phyloP scores from a whole-genome alignment of 2,113 vertebrate genomes.

The Phaethon lepturus region DNA sequence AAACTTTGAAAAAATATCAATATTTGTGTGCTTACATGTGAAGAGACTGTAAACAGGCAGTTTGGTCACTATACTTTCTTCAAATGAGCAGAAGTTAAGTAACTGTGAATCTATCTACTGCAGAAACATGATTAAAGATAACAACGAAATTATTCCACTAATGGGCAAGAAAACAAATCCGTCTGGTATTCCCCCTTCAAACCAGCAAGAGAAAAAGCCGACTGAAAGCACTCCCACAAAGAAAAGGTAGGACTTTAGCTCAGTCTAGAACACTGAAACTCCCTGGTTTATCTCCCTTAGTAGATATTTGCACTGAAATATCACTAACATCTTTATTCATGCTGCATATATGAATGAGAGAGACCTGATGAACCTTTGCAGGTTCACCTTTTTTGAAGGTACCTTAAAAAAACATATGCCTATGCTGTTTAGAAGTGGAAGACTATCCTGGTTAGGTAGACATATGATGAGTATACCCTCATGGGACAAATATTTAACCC shows the following conservation, averaged over 20 bases:
- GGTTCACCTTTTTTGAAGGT: too few relatives aligned
- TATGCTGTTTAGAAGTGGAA: background rate
- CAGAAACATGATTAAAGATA: slow-evolving; percentile 71
- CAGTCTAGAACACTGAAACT: background rate
- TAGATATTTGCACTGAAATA: background rate
- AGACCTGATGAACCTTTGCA: background rate
- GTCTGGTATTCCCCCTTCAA: slow-evolving; percentile 19
- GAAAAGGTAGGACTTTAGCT: slow-evolving; percentile 62
- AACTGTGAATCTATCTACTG: background rate
- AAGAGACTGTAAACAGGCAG: background rate
- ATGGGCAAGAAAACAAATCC: slow-evolving; percentile 69
- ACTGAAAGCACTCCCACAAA: slow-evolving; percentile 60
- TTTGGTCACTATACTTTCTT: background rate
- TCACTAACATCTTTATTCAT: background rate
- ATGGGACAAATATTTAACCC: background rate
- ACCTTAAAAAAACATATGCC: background rate
- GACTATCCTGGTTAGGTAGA: background rate
- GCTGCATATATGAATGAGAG: background rate
- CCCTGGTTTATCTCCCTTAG: background rate
- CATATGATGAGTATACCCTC: background rate
- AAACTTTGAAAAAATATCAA: background rate
- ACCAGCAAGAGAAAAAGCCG: slow-evolving; percentile 61
- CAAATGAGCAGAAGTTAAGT: background rate
- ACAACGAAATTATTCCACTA: slow-evolving; percentile 62
- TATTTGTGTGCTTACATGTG: background rate